Evolutionary conservation across 2,888 invertebrate genomes (phyloP).

Genomic region (Megaustenia siamemsis): DNA sequence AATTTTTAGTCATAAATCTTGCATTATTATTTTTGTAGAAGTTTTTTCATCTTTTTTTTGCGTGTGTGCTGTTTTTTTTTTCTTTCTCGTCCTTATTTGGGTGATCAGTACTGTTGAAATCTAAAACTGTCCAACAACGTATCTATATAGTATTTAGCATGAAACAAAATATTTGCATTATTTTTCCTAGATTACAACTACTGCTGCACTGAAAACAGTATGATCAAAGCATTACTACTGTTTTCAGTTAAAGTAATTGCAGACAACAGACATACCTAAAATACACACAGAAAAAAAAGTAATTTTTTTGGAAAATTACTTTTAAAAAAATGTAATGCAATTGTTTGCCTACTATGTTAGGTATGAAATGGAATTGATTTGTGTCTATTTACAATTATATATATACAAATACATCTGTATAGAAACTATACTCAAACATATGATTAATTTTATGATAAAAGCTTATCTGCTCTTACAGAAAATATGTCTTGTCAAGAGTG

Average conservation of each 20-base stretch:
- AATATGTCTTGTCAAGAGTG: background rate
- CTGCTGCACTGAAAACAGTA: background rate
- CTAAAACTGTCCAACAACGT: too few relatives aligned
- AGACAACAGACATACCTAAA: background rate
- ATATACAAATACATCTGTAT: background rate
- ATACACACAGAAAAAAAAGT: background rate
- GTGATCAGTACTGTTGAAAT: too few relatives aligned
- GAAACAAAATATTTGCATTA: background rate
- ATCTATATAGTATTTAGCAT: too few relatives aligned
- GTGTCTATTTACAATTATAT: background rate
- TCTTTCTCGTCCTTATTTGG: too few relatives aligned
- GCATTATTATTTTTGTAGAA: too few relatives aligned
- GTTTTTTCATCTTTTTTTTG: too few relatives aligned
- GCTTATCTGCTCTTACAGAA: background rate
- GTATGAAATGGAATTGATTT: slow-evolving; percentile 26
- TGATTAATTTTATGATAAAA: background rate
- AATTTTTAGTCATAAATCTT: too few relatives aligned
- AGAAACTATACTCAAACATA: background rate
- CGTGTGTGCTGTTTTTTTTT: too few relatives aligned
- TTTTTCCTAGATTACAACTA: background rate
- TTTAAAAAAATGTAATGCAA: background rate
- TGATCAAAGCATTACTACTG: background rate
- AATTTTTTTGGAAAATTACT: background rate
- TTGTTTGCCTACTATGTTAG: background rate
- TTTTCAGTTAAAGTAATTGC: background rate